Evolutionary conservation across 2,113 vertebrate genomes (phyloP).

Genomic region (Pseudorhombus dupliciocellatus): DNA sequence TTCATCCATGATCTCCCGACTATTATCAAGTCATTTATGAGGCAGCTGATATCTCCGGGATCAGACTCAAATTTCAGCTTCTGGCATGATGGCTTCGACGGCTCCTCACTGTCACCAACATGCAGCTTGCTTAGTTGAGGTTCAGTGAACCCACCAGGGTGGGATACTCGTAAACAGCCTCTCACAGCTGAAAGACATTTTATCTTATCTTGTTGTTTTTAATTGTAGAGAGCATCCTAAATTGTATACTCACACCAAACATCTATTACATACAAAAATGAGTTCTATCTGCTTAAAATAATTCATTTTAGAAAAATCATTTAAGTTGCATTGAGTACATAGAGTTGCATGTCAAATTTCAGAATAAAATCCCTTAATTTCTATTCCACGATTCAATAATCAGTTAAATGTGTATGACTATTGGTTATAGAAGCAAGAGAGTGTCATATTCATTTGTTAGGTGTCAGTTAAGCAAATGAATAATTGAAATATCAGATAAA

Average conservation of each 20-base stretch:
- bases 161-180: not conserved
- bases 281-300: too few species aligned
- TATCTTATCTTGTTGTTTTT: not conserved
- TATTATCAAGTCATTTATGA: constrained; percentile 41
- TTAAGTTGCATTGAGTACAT: too few species aligned
- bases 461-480: not conserved
- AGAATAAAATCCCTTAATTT: too few species aligned
- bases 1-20: constrained; percentile 20
- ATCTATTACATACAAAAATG: too few species aligned
- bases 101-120: not conserved
- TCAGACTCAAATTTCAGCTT: constrained; percentile 14
- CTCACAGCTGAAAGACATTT: not conserved
- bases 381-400: too few species aligned
- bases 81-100: not conserved
- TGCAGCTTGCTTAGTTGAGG: not conserved
- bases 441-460: too few species aligned
- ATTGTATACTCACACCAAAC: not conserved
- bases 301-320: too few species aligned
- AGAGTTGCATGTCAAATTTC: too few species aligned
- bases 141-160: not conserved
- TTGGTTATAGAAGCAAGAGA: too few species aligned
- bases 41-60: constrained; percentile 25
- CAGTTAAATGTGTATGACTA: too few species aligned
- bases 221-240: not conserved
- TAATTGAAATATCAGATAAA: not conserved